Percentiles rank a stretch among this genome's conserved stretches.
phyloP scores from a whole-genome alignment of 2,888 invertebrate species.

The Coenonympha arcania region DNA sequence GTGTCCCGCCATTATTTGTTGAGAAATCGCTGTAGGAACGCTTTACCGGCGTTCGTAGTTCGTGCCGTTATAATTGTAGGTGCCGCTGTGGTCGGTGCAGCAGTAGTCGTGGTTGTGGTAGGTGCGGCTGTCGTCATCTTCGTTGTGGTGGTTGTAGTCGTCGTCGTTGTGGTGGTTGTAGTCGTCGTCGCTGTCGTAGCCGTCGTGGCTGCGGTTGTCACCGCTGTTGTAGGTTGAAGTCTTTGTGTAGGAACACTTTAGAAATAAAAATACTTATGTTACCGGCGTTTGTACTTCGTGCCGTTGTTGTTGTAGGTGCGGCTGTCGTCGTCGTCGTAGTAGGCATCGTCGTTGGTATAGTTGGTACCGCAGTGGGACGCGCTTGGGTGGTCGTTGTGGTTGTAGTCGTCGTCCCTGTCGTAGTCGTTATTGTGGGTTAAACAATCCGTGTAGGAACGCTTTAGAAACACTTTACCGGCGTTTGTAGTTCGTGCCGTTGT shows the following conservation, averaged over 20 bases:
- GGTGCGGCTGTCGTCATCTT: slow-evolving; percentile 27
- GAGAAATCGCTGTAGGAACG: no score
- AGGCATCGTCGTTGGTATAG: slow-evolving; percentile 24
- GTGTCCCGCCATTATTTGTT: no score
- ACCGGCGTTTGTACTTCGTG: no score
- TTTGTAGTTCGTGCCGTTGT: no score
- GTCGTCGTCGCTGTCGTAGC: slow-evolving; percentile 16
- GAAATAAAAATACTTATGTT: no score
- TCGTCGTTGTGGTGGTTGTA: slow-evolving; percentile 20
- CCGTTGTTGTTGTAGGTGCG: slow-evolving; percentile 23
- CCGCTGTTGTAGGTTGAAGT: slow-evolving; percentile 50
- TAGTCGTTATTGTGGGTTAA: no score
- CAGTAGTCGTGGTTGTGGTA: slow-evolving; percentile 20
- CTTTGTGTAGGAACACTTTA: slow-evolving; percentile 60
- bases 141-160: slow-evolving; percentile 33
- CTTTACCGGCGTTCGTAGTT: slow-evolving; percentile 29
- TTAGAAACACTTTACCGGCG: no score
- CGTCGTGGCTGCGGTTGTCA: slow-evolving; percentile 34
- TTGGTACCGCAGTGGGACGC: slow-evolving; percentile 26
- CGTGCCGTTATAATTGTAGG: slow-evolving; percentile 5
- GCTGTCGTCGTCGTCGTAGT: slow-evolving; percentile 29
- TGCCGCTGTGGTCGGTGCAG: neutral
- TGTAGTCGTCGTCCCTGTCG: slow-evolving; percentile 27
- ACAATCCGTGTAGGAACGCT: no score
- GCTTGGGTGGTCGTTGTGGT: slow-evolving; percentile 24